phyloP scores from a whole-genome alignment of 2,113 vertebrate species.

The Asarcornis scutulata region DNA sequence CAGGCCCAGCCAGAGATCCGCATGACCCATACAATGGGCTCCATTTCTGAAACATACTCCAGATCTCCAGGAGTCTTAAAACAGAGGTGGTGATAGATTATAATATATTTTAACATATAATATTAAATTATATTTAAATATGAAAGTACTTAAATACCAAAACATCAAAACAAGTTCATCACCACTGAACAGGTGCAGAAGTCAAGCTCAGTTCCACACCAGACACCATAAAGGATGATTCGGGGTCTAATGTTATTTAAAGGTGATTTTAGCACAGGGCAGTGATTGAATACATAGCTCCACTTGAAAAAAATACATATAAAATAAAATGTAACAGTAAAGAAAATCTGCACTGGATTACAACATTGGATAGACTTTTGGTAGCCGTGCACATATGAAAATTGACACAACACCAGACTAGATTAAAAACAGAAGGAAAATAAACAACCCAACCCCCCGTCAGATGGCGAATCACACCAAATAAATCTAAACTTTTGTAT shows the following conservation, averaged over 20 bases:
- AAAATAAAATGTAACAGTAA: not conserved
- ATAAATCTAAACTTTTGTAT: not conserved
- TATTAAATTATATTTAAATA: not conserved
- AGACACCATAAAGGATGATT: not conserved
- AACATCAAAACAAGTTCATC: not conserved
- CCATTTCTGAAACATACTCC: not conserved
- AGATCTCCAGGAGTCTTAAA: not conserved
- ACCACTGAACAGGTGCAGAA: not conserved
- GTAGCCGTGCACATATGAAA: not conserved
- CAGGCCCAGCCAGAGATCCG: not conserved
- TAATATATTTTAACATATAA: not conserved
- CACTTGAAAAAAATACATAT: not conserved
- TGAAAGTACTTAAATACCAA: not conserved
- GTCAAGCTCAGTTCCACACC: not conserved
- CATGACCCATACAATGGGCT: not conserved
- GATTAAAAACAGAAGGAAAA: not conserved
- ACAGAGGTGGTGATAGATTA: not conserved
- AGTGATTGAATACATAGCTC: not conserved
- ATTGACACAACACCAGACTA: not conserved
- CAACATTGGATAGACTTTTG: not conserved
- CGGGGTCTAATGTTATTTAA: not conserved
- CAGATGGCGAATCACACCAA: not conserved
- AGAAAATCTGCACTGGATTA: not conserved
- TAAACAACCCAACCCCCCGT: not conserved
- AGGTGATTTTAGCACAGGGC: not conserved